phyloP scores from a whole-genome alignment of 2,888 invertebrate species.

The Acleris holmiana region DNA sequence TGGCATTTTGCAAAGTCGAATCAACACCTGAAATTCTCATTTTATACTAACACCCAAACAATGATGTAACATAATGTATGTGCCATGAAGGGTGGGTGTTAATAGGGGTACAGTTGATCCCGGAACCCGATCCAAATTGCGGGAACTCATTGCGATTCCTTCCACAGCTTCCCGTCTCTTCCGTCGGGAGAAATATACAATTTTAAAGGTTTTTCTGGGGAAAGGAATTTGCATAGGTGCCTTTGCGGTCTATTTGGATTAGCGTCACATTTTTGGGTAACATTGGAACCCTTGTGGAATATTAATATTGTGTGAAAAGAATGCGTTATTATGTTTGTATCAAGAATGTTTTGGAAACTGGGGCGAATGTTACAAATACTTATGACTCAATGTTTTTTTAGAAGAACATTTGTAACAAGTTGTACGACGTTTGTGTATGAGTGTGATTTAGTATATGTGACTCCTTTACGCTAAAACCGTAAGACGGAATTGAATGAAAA shows the following conservation, averaged over 20 bases:
- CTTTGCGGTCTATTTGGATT: constrained; percentile 37
- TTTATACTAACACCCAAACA: constrained; percentile 4
- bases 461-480: no score
- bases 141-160: constrained; percentile 38
- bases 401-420: no score
- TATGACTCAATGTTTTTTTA: no score
- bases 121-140: constrained; percentile 35
- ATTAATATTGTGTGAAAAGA: constrained; percentile 24
- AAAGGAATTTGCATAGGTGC: constrained; percentile 39
- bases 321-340: no score
- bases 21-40: not conserved
- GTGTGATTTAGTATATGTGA: no score
- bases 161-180: constrained; percentile 30
- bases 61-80: constrained; percentile 21
- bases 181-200: constrained; percentile 35
- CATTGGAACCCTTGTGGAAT: constrained; percentile 27
- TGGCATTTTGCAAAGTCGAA: no score
- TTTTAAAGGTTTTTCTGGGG: constrained; percentile 35
- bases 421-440: no score
- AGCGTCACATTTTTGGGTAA: constrained; percentile 38
- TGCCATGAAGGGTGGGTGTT: constrained; percentile 33
- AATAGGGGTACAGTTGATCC: constrained; percentile 36
- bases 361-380: no score
- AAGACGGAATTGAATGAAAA: no score
- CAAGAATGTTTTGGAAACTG: no score